These are phyloP conservation scores for Oligia latruncula DNA, from an alignment of 2,888 invertebrate species.

Conservation along the genomic window DNA sequence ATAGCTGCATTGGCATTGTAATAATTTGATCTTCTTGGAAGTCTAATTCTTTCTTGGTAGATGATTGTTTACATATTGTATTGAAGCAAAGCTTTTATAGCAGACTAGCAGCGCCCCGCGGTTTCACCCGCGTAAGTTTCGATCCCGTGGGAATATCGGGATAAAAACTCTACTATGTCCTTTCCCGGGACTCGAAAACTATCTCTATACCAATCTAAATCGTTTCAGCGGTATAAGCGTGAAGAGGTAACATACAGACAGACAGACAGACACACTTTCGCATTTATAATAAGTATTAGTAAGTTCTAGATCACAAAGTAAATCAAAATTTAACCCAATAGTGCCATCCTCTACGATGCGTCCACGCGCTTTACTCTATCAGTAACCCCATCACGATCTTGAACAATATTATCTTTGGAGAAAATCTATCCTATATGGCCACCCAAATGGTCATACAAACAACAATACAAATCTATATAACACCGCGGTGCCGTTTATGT, in stretches of 20 bases:
- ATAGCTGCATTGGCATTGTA: neutral
- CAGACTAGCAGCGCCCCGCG: no score
- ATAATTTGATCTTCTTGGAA: neutral
- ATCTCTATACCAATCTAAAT: no score
- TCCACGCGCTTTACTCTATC: conserved; percentile 8
- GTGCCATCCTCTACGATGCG: neutral
- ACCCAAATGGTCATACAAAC: conserved; percentile 52
- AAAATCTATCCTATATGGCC: conserved; percentile 58
- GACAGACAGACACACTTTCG: no score
- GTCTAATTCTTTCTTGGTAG: neutral
- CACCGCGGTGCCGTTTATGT: conserved; percentile 49
- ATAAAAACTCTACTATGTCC: no score
- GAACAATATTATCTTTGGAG: conserved; percentile 68
- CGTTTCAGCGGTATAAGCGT: no score
- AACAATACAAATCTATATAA: conserved; percentile 57
- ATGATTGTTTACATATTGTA: neutral
- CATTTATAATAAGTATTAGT: no score
- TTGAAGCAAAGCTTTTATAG: neutral
- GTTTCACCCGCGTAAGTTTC: no score
- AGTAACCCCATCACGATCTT: conserved; percentile 46
- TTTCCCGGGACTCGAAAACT: no score
- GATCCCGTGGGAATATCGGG: no score
- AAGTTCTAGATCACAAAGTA: neutral
- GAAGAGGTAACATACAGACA: no score
- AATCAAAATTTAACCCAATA: neutral